Evolutionary conservation across 2,888 invertebrate genomes (phyloP), one percentile per base, ranked within the genome.

Genomic region (Ectemnius cavifrons): DNA sequence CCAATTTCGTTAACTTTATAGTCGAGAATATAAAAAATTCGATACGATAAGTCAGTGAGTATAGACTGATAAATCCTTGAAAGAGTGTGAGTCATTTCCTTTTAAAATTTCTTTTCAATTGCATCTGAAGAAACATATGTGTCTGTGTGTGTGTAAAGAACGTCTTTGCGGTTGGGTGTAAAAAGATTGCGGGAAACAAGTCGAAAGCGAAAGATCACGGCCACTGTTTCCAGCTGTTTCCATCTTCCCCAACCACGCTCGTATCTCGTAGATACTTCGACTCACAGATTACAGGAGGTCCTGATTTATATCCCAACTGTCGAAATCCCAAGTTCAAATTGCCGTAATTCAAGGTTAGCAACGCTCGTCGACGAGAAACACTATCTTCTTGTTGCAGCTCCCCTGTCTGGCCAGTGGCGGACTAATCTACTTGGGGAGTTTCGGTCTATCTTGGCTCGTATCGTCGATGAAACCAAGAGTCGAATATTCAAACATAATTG

Each of bases 71-170:
- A 77, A 75, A 77, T 70, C 75, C 61, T 62, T 63, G 75, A 79
- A 73, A 65, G 70, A 71, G 65, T 56, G 62, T 72, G 45, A 66
- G 72, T 68, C 66, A 52, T 68, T 63, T 20, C 27, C 63, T 57
- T 23, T 70, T 56, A 63, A 77, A 75, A 75, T 79, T 79, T 72
- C 62, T 77, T 77, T 81, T 79, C 72, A 81, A 73, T 60, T 20
- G 23, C 23, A 56, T 46, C 56, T 5, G 23, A 23, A 47, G 52
- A 23, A 63, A 70, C 47, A 46, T 46, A 20, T 27, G 13, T 20
- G 18, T 23, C 37, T 49, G n/a, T 37, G 59, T 37, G 1, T 37
- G 37, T 4, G 37, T 37, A 37, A 11, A 37, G 11, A 37, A 37
- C 0, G 63, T 71, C 68, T 63, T 67, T 67, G 72, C 71, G 71